Evolutionary conservation across 2,113 vertebrate species (phyloP).

Genomic region (Capreolus pygargus): DNA sequence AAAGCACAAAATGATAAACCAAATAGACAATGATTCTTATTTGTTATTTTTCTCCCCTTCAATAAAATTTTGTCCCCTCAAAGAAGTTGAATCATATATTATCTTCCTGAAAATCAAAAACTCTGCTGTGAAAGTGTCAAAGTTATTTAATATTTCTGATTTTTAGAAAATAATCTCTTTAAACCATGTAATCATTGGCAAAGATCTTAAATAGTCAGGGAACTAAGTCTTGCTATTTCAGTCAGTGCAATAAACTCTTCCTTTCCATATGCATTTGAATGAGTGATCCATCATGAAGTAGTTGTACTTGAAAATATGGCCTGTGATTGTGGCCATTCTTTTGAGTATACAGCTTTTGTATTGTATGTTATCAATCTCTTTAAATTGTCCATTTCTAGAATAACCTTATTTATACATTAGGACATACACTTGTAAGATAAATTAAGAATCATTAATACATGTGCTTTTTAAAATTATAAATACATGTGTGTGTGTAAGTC

Average conservation of each 20-base stretch:
- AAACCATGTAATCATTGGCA: accelerated
- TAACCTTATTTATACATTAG: neutral
- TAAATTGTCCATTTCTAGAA: neutral
- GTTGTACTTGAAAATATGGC: neutral
- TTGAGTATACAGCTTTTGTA: neutral
- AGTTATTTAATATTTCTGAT: neutral
- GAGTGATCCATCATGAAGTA: too few species aligned
- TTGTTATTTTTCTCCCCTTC: neutral
- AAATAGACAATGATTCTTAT: neutral
- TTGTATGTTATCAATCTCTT: neutral
- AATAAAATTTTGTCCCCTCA: neutral
- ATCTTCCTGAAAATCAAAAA: neutral
- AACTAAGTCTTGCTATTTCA: neutral
- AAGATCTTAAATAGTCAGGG: neutral
- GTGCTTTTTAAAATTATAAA: neutral
- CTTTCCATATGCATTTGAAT: neutral
- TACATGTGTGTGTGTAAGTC: neutral
- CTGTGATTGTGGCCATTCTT: neutral
- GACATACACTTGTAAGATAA: neutral
- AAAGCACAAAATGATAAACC: neutral
- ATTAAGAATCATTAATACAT: neutral
- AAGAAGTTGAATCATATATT: neutral
- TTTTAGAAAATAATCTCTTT: neutral
- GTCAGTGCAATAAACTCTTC: neutral
- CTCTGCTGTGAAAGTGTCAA: neutral